A percentile compares a stretch with the other conserved stretches of the same genome.
Conservation (phyloP, 64 coral and sea anemone species). For the Stichodactyla helianthus region DNA sequence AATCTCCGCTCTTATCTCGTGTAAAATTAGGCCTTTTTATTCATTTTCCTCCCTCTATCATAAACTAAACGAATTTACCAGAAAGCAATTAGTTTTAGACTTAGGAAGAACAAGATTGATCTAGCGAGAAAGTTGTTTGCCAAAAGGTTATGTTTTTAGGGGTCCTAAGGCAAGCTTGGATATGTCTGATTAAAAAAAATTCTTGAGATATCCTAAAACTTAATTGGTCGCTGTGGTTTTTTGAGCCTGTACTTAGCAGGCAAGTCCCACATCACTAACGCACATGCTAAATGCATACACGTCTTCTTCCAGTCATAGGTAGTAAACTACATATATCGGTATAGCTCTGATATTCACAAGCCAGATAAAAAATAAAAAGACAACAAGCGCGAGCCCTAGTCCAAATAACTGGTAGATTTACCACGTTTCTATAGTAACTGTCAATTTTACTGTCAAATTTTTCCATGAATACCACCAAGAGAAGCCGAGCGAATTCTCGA, state of each 20-base stretch:
- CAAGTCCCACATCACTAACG: background rate
- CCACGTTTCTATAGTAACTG: background rate
- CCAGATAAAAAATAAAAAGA: background rate
- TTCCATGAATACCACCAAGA: background rate
- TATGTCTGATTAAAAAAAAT: background rate
- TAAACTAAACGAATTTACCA: background rate
- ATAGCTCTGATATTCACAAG: background rate
- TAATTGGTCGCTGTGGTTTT: background rate
- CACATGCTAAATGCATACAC: background rate
- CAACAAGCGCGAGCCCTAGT: background rate
- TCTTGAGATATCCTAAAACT: constrained; percentile 5
- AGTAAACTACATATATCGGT: background rate
- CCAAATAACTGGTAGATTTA: constrained; percentile 4
- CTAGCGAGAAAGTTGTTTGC: background rate
- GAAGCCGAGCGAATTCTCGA: background rate
- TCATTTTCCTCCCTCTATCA: background rate
- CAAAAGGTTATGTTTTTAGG: background rate
- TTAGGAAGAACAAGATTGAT: background rate
- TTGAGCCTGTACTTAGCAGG: background rate
- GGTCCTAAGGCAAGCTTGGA: background rate
- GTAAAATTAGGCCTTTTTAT: background rate
- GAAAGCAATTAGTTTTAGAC: background rate
- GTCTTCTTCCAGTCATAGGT: background rate
- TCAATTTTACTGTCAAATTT: background rate
- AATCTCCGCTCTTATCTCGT: background rate